phyloP scores from a whole-genome alignment of 64 coral and sea anemone genomes.

The Porites lutea region DNA sequence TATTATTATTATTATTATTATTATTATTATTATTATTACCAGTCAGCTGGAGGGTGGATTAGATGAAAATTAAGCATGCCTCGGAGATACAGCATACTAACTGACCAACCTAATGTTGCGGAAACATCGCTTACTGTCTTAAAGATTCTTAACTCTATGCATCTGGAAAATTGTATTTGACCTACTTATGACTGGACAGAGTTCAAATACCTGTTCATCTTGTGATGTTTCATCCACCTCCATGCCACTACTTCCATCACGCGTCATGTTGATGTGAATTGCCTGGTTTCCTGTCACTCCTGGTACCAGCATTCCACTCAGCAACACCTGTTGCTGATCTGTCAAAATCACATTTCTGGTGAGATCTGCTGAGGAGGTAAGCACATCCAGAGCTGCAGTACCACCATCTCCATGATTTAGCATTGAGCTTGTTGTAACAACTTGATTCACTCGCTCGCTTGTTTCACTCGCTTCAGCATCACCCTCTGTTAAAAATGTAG shows the following conservation, averaged over 20 bases:
- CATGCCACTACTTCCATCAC: slow-evolving; percentile 2
- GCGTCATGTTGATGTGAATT: slow-evolving; percentile 72
- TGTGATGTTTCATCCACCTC: slow-evolving; percentile 29
- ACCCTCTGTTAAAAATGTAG: slow-evolving; percentile 86
- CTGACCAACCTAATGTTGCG: too few species aligned
- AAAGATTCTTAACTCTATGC: too few species aligned
- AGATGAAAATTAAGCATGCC: too few species aligned
- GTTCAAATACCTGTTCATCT: not conserved
- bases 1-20: too few species aligned
- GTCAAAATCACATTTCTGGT: slow-evolving; percentile 71
- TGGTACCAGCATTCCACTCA: slow-evolving; percentile 82
- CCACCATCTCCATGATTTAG: slow-evolving; percentile 42
- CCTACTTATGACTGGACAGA: not conserved
- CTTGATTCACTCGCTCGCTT: too few species aligned
- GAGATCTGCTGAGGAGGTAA: slow-evolving; percentile 75
- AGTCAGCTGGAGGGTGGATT: too few species aligned
- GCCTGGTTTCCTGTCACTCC: slow-evolving; percentile 61
- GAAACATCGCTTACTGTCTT: too few species aligned
- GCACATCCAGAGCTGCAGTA: slow-evolving; percentile 55
- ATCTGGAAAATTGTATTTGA: too few species aligned
- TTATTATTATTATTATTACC: too few species aligned
- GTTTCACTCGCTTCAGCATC: slow-evolving; percentile 80
- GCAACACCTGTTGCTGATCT: slow-evolving; percentile 72
- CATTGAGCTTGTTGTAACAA: slow-evolving; percentile 78
- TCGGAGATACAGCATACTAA: too few species aligned